Evolutionary conservation across 2,797 vertebrate genomes (phyloP), one percentile per base, ranked within the genome.

Genomic region (Buceros bicornis): DNA sequence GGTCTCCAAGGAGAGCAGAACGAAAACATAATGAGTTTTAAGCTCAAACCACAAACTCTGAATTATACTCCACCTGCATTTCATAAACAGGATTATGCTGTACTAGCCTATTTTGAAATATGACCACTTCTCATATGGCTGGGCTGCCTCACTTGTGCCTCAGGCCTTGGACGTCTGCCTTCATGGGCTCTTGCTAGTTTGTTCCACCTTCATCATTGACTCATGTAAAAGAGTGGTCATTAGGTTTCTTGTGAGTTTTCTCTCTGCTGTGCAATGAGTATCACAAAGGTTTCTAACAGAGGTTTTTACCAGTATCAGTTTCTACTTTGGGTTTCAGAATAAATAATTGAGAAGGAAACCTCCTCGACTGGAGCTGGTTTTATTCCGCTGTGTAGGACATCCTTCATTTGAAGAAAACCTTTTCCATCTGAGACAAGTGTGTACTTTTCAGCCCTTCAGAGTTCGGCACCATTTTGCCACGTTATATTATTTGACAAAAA

Each of bases 401-500:
- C 35, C 85, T 5, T 42, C 58, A 31, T 85, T 80, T 73, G 76
- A 76, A 88, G 89, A 70, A 86, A 94, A 72, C 19, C 37, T 42
- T 91, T 90, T 61, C 72, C 91, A 90, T 82, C 74, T 84, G 89
- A 86, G 97, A 56, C 10, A 16, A 90, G 51, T 70, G 83, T 91
- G 73, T 73, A 43, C 87, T 97, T 93, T 82, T 31, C 91, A 95
- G 83, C 51, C 54, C 58, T 95, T 93, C 48, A 53, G 73, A 94
- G 64, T 26, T 65, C 89, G 95, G 78, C 82, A 72, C 60, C 25
- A 43, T 97, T 97, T 97, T 96, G 78, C 95, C 97, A 95, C 89
- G 94, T 95, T 94, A 91, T 42, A 92, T 98, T 98, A 98, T 98
- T 96, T 96, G 90, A 91, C 95, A 91, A 88, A 99, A 99, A 99